Conservation (phyloP, 2,888 invertebrate species). For the Stegophylla sp. region DNA sequence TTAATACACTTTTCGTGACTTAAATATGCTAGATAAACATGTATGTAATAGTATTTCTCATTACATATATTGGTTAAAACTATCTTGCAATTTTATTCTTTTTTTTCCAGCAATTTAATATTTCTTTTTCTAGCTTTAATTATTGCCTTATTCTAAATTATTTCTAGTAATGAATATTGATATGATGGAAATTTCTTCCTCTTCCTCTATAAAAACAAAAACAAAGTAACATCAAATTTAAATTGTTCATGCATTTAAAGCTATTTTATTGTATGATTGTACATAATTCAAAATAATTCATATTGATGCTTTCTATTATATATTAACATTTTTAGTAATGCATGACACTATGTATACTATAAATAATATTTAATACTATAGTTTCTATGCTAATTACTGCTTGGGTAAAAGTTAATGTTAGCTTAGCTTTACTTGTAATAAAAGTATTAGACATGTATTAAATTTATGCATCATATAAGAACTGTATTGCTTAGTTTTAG, state of each 20-base stretch:
- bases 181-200: neutral
- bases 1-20: slow-evolving; percentile 7
- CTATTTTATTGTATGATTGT: slow-evolving; percentile 15
- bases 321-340: neutral
- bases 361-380: neutral
- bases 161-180: slow-evolving; percentile 29
- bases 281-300: no score
- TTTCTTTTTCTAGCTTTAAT: slow-evolving; percentile 18
- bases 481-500: no score
- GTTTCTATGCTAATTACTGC: neutral
- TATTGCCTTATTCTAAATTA: slow-evolving; percentile 17
- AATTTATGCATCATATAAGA: no score
- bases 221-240: slow-evolving; percentile 22
- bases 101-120: neutral
- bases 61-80: neutral
- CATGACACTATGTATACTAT: slow-evolving; percentile 4
- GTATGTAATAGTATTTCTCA: slow-evolving; percentile 27
- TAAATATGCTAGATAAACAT: neutral
- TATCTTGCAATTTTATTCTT: neutral
- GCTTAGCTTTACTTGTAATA: slow-evolving; percentile 15
- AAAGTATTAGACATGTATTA: no score
- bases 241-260: slow-evolving; percentile 9
- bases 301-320: slow-evolving; percentile 20
- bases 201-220: slow-evolving; percentile 16
- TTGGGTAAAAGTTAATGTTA: slow-evolving; percentile 5